Conservation (phyloP, 2,888 invertebrate species). For the Amphimallon solstitiale region DNA sequence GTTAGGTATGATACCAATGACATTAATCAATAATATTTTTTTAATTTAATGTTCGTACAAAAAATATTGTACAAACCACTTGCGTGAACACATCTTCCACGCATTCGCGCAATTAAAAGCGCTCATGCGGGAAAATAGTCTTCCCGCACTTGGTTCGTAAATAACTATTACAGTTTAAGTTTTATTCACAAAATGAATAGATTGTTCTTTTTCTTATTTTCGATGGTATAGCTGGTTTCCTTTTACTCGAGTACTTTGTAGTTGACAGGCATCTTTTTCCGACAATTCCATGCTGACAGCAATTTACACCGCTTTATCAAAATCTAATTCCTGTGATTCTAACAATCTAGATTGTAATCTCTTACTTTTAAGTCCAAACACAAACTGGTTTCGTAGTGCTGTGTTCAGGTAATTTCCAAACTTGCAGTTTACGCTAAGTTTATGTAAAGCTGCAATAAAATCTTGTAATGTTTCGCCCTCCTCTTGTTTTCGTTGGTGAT, state of each 20-base stretch:
- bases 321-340: constrained; percentile 45
- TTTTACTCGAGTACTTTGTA: no score
- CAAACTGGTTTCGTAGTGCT: constrained; percentile 49
- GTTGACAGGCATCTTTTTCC: constrained; percentile 46
- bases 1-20: no score
- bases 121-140: no score
- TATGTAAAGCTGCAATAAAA: constrained; percentile 43
- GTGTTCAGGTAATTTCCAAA: constrained; percentile 46
- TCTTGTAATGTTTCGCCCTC: constrained; percentile 44
- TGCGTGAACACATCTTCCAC: no score
- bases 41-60: no score
- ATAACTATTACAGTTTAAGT: constrained; percentile 27
- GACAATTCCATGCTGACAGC: constrained; percentile 49
- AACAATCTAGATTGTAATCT: constrained; percentile 49
- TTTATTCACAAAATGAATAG: neutral
- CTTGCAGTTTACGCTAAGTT: constrained; percentile 44
- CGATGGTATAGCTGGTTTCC: no score
- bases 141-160: no score
- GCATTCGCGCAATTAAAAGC: no score
- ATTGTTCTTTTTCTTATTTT: constrained; percentile 19
- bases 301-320: constrained; percentile 46
- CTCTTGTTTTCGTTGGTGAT: constrained; percentile 45
- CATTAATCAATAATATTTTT: no score
- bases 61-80: no score
- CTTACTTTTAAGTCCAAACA: constrained; percentile 46